Evolutionary conservation across 2,888 invertebrate species (phyloP).

Genomic region (Sarcophaga caerulescens): DNA sequence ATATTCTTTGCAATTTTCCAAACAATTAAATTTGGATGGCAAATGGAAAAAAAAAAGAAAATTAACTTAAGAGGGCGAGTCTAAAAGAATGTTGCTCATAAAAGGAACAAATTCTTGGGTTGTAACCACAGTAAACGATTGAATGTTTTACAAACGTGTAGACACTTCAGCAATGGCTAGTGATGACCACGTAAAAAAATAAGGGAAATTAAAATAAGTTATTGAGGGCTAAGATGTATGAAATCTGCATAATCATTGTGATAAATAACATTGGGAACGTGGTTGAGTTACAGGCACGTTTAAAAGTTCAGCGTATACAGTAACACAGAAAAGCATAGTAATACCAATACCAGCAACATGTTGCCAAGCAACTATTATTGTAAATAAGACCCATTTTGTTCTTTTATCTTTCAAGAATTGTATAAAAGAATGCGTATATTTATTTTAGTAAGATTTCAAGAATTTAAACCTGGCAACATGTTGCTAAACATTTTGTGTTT

Average conservation of each 20-base stretch:
- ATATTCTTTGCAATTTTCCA: slow-evolving; percentile 47
- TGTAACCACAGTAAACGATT: too few species aligned
- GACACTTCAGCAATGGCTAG: slow-evolving; percentile 23
- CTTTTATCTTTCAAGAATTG: too few species aligned
- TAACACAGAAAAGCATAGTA: too few species aligned
- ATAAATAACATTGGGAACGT: slow-evolving; percentile 39
- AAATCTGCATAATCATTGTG: slow-evolving; percentile 54
- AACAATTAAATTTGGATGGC: slow-evolving; percentile 53
- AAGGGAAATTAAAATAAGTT: slow-evolving; percentile 23
- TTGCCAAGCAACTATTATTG: too few species aligned
- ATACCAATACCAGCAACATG: too few species aligned
- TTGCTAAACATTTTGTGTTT: too few species aligned
- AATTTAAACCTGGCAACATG: too few species aligned
- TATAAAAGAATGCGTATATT: too few species aligned
- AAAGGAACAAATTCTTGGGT: slow-evolving; percentile 16
- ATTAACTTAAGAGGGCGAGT: slow-evolving; percentile 10
- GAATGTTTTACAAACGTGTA: not conserved
- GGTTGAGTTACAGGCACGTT: too few species aligned
- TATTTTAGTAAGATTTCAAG: too few species aligned
- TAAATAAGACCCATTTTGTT: too few species aligned
- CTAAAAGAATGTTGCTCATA: slow-evolving; percentile 19
- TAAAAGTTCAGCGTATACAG: too few species aligned
- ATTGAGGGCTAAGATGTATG: not conserved
- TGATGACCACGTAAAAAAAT: slow-evolving; percentile 52
- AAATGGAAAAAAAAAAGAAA: not conserved